A percentile compares a stretch with the other conserved stretches of the same genome.
These are phyloP conservation scores for Nebria brevicollis DNA, from an alignment of 2,888 invertebrate species.

Conservation along the genomic window DNA sequence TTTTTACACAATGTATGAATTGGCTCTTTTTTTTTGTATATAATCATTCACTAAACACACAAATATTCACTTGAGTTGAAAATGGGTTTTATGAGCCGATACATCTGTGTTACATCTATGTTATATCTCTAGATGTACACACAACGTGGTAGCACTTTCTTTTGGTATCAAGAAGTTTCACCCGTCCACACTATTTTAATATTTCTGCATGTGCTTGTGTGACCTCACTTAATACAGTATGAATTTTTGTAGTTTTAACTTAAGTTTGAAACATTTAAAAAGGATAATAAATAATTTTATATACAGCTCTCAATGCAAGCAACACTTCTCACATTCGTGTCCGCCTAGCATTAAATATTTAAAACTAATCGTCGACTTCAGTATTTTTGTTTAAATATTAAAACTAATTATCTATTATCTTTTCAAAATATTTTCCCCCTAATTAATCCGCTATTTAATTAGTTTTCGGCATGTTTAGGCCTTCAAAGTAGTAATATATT, in stretches of 20 bases:
- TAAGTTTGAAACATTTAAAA: background rate
- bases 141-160: constrained; percentile 52
- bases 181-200: background rate
- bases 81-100: background rate
- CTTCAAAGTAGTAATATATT: background rate
- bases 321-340: too few species aligned
- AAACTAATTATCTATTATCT: background rate
- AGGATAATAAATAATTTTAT: background rate
- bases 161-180: constrained; percentile 58
- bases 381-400: background rate
- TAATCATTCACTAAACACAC: background rate
- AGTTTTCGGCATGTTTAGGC: background rate
- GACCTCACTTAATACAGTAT: background rate
- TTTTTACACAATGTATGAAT: background rate
- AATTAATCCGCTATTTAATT: background rate
- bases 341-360: too few species aligned
- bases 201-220: background rate
- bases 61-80: background rate
- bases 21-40: background rate
- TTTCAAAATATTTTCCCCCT: background rate
- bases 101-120: background rate
- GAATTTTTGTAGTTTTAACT: background rate
- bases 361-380: too few species aligned
- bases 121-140: background rate
- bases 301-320: background rate